Evolutionary conservation across 2,888 invertebrate species (phyloP).

Genomic region (Epirrhoe alternata): DNA sequence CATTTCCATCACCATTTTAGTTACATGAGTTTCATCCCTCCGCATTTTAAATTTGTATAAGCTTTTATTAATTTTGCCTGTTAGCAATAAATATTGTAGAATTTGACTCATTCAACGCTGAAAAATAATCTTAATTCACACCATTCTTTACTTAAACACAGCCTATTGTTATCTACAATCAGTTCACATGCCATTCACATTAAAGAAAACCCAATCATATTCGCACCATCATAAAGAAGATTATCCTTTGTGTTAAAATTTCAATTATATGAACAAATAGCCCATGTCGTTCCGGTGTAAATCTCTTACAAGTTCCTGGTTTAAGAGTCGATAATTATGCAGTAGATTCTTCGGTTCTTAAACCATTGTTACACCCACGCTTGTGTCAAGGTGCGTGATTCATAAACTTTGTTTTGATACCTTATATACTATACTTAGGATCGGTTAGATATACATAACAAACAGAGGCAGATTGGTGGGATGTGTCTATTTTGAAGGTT

Average conservation of each 20-base stretch:
- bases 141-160: slow-evolving; percentile 12
- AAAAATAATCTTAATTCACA: neutral
- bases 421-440: slow-evolving; percentile 15
- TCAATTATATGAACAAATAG: slow-evolving; percentile 4
- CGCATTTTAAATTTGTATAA: too few relatives aligned
- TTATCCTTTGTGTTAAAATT: neutral
- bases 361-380: slow-evolving; percentile 71
- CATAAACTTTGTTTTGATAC: slow-evolving; percentile 31
- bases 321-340: slow-evolving; percentile 34
- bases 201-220: neutral
- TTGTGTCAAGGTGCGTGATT: slow-evolving; percentile 67
- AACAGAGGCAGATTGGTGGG: slow-evolving; percentile 7
- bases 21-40: too few relatives aligned
- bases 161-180: neutral
- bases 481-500: neutral
- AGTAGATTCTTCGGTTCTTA: slow-evolving; percentile 44
- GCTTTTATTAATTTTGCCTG: too few relatives aligned
- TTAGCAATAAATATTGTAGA: too few relatives aligned
- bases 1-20: too few relatives aligned
- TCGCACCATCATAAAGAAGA: neutral
- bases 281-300: slow-evolving; percentile 4
- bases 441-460: neutral
- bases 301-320: slow-evolving; percentile 37
- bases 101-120: neutral
- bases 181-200: neutral